phyloP scores from a whole-genome alignment of 2,888 invertebrate genomes.

The Mesodorylaimus sp. region DNA sequence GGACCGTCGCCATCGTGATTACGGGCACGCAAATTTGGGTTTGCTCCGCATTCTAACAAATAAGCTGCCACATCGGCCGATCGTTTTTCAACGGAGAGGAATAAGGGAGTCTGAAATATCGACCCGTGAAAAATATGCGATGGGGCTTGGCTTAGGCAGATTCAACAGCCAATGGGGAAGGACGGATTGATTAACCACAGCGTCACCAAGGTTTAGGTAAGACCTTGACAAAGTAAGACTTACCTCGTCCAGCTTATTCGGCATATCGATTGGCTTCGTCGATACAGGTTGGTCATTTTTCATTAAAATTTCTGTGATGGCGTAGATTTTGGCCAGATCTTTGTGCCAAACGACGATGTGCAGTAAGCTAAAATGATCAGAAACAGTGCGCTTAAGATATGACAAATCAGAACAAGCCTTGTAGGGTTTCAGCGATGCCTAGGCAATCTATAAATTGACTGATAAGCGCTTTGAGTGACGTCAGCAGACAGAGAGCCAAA shows the following conservation, averaged over 20 bases:
- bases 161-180: background rate
- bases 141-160: no score
- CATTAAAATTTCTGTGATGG: constrained; percentile 25
- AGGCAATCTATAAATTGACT: no score
- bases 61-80: constrained; percentile 24
- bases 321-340: constrained; percentile 26
- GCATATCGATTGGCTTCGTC: constrained; percentile 20
- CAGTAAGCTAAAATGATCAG: constrained; percentile 17
- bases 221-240: background rate
- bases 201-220: background rate
- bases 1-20: constrained; percentile 19
- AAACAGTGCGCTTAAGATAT: background rate
- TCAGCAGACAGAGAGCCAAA: no score
- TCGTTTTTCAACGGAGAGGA: constrained; percentile 23
- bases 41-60: constrained; percentile 23
- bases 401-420: no score
- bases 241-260: constrained; percentile 22
- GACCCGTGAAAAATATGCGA: background rate
- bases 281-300: constrained; percentile 16
- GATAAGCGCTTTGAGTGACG: no score
- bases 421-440: no score
- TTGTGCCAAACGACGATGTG: constrained; percentile 26
- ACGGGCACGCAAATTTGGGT: constrained; percentile 21
- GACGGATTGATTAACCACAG: background rate
- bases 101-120: constrained; percentile 22